phyloP scores from a whole-genome alignment of 2,888 invertebrate species.

The Catonia carolina region DNA sequence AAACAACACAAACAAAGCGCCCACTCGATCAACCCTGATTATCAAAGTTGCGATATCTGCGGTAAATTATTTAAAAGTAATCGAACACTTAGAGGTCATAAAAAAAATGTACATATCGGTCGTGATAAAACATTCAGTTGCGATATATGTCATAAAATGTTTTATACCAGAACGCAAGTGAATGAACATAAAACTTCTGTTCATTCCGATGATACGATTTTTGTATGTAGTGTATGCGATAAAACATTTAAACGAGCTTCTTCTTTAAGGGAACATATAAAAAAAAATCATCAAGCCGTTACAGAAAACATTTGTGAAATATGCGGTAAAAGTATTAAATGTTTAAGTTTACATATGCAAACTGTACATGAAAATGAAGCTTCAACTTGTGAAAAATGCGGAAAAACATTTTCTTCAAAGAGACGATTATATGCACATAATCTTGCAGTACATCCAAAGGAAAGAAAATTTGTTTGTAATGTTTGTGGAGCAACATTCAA shows the following conservation, averaged over 20 bases:
- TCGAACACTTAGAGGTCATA: no score
- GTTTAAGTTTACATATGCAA: background rate
- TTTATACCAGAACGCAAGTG: background rate
- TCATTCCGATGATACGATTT: background rate
- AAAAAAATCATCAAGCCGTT: no score
- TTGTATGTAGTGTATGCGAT: background rate
- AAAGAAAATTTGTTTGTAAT: background rate
- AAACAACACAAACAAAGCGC: no score
- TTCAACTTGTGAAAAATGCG: constrained; percentile 7
- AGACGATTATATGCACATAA: no score
- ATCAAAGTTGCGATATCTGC: no score
- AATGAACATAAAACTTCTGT: constrained; percentile 1
- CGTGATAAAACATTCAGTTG: background rate
- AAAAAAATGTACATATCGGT: no score
- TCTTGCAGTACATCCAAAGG: no score
- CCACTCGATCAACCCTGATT: no score
- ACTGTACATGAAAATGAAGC: background rate
- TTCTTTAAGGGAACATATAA: no score
- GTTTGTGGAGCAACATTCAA: background rate
- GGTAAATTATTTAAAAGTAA: no score
- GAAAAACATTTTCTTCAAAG: background rate
- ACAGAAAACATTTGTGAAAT: constrained; percentile 4
- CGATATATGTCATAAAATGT: constrained; percentile 8
- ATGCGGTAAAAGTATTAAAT: constrained; percentile 8
- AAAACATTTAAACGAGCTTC: background rate